Evolutionary conservation across 2,113 vertebrate species (phyloP).

Genomic region (Jacana jacana): DNA sequence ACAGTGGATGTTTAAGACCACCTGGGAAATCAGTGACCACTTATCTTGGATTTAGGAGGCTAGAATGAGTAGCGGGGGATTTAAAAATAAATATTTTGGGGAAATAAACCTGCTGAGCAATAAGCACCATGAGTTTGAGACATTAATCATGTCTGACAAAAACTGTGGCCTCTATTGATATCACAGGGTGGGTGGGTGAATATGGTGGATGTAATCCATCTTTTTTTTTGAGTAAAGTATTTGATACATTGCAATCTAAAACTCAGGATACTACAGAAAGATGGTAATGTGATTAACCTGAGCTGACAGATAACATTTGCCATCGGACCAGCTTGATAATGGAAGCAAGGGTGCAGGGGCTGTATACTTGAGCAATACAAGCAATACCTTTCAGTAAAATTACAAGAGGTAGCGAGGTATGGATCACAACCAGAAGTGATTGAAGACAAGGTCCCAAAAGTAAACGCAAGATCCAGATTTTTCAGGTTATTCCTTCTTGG

Average conservation of each 20-base stretch:
- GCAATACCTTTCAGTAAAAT: neutral
- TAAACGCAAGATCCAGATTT: neutral
- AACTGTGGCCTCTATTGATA: neutral
- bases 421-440: neutral
- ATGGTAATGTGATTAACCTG: neutral
- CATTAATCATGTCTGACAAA: slow-evolving; percentile 30
- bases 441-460: neutral
- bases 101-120: slow-evolving; percentile 2
- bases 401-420: neutral
- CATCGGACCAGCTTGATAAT: neutral
- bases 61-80: neutral
- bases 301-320: neutral
- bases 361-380: neutral
- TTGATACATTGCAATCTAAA: neutral
- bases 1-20: neutral
- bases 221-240: neutral
- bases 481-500: neutral
- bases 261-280: neutral
- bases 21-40: slow-evolving; percentile 15
- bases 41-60: slow-evolving; percentile 21
- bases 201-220: neutral
- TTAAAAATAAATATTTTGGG: neutral
- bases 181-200: neutral
- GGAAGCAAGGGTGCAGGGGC: neutral
- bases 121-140: neutral